phyloP scores from a whole-genome alignment of 2,888 invertebrate genomes.

The Oxycera nigricornis region DNA sequence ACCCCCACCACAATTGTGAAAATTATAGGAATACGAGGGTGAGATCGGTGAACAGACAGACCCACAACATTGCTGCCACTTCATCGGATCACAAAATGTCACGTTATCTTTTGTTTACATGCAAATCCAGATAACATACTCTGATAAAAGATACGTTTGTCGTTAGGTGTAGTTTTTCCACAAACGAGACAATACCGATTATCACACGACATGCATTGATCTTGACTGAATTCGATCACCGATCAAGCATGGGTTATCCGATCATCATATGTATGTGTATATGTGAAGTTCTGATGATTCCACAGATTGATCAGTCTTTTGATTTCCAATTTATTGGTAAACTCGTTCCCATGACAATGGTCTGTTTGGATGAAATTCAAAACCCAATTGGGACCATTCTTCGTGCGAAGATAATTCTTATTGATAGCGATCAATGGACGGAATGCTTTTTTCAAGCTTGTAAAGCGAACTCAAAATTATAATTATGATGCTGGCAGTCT shows the following conservation, averaged over 20 bases:
- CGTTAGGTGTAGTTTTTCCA: neutral
- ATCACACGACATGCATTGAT: neutral
- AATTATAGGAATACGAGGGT: neutral
- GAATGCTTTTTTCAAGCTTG: neutral
- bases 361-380: neutral
- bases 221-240: neutral
- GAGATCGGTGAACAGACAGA: neutral
- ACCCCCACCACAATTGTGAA: neutral
- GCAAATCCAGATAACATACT: neutral
- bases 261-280: neutral
- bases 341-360: neutral
- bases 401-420: neutral
- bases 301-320: neutral
- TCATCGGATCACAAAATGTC: neutral
- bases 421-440: neutral
- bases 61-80: neutral
- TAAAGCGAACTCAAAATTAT: neutral
- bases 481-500: neutral
- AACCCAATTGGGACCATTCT: neutral
- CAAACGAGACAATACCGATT: neutral
- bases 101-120: constrained; percentile 5
- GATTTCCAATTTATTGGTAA: neutral
- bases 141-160: neutral
- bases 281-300: neutral
- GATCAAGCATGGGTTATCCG: neutral